A percentile compares a stretch with the other conserved stretches of the same genome.
Conservation (phyloP, 2,797 vertebrate genomes). For the Sebastes cheni region DNA sequence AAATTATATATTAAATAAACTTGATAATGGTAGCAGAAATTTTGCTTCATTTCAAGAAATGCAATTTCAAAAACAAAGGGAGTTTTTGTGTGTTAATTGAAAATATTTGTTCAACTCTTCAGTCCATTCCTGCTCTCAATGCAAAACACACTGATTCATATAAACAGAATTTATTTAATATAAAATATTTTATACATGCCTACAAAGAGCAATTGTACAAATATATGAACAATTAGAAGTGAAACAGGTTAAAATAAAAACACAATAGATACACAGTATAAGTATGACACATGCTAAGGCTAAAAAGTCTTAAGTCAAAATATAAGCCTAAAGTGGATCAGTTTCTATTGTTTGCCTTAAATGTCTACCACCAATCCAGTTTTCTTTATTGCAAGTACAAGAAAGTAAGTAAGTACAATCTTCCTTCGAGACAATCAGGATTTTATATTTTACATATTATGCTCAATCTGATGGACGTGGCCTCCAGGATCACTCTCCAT, state of each 20-base stretch:
- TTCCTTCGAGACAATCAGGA: neutral
- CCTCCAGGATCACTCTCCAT: conserved; percentile 75
- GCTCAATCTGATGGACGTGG: neutral
- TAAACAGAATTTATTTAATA: conserved; percentile 46
- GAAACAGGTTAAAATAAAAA: conserved; percentile 16
- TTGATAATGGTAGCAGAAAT: neutral
- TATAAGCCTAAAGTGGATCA: neutral
- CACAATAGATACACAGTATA: conserved; percentile 6
- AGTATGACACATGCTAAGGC: neutral
- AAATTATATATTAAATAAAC: neutral
- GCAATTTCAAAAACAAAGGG: neutral
- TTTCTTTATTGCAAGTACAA: neutral
- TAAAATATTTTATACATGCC: conserved; percentile 62
- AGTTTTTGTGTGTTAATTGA: neutral
- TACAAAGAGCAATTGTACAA: conserved; percentile 54
- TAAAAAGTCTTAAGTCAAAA: conserved; percentile 7
- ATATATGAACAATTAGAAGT: conserved; percentile 35
- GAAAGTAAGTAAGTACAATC: neutral
- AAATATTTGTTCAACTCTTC: neutral
- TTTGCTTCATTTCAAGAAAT: neutral
- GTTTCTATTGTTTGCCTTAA: neutral
- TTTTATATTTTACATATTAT: conserved; percentile 1
- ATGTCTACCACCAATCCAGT: neutral
- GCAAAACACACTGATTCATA: conserved; percentile 16
- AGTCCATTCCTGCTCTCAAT: neutral